Conservation (phyloP, 2,113 vertebrate species). For the Tragulus kanchil region DNA sequence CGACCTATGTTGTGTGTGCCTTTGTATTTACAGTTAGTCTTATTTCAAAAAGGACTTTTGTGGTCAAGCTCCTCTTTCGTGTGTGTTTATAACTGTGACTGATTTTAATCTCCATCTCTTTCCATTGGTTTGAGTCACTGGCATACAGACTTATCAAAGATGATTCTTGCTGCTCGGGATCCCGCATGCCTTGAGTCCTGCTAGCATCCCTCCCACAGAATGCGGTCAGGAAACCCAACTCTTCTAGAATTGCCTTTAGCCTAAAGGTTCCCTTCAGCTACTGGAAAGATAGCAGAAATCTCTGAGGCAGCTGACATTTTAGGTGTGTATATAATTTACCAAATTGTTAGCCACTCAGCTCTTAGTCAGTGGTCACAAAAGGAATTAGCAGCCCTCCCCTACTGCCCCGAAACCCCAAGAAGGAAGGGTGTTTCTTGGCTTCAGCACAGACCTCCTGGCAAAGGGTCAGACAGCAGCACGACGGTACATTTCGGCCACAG, state of each 20-base stretch:
- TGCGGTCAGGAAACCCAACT: constrained; percentile 62
- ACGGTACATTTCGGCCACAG: constrained; percentile 65
- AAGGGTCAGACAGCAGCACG: constrained; percentile 67
- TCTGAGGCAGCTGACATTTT: constrained; percentile 82
- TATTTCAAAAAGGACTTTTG: constrained; percentile 28
- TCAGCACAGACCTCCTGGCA: constrained; percentile 46
- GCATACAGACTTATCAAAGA: background rate
- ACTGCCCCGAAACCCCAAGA: constrained; percentile 64
- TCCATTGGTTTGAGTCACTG: background rate
- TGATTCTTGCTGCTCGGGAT: background rate
- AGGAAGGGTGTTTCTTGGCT: constrained; percentile 78
- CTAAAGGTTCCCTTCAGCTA: constrained; percentile 70
- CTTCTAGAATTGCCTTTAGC: constrained; percentile 67
- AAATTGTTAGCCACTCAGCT: constrained; percentile 83
- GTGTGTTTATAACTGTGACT: background rate
- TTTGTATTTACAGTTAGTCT: background rate
- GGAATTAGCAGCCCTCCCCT: constrained; percentile 66
- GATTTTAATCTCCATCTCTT: background rate
- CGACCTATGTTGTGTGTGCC: background rate
- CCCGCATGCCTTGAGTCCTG: constrained; percentile 47
- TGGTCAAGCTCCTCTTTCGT: background rate
- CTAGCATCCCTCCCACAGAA: constrained; percentile 58
- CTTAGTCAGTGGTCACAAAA: constrained; percentile 79
- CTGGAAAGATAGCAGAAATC: constrained; percentile 68
- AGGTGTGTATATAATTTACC: constrained; percentile 83